Conservation (phyloP, 1,140 invertebrate genomes). For the Agrilus planipennis region DNA sequence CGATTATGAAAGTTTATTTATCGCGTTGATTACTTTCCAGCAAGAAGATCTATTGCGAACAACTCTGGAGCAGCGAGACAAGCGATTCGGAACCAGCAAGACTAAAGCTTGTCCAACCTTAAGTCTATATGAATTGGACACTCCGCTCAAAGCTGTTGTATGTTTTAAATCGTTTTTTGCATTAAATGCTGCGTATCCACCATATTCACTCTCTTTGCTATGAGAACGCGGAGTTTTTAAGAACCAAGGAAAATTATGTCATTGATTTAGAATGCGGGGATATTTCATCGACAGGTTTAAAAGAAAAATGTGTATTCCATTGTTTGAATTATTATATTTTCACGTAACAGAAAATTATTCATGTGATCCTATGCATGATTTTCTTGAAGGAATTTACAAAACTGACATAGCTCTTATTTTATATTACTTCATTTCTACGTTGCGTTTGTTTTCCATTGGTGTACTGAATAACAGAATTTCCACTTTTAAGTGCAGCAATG, state of each 20-base stretch:
- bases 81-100: background rate
- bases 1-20: too few species aligned
- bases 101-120: too few species aligned
- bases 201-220: slow-evolving; percentile 17
- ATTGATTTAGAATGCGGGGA: background rate
- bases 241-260: background rate
- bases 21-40: too few species aligned
- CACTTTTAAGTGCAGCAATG: background rate
- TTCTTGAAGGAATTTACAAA: slow-evolving; percentile 24
- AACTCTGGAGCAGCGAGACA: background rate
- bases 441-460: background rate
- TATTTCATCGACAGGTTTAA: background rate
- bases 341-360: slow-evolving; percentile 3
- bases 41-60: too few species aligned
- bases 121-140: too few species aligned
- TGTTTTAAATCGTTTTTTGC: too few species aligned
- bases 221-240: background rate
- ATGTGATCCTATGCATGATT: slow-evolving; percentile 17
- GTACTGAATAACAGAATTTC: background rate
- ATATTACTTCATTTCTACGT: background rate
- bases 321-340: background rate
- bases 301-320: background rate
- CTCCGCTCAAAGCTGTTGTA: too few species aligned
- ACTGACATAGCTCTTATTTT: slow-evolving; percentile 1
- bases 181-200: too few species aligned